phyloP scores from a whole-genome alignment of 2,113 vertebrate genomes.

The Silurus glanis region DNA sequence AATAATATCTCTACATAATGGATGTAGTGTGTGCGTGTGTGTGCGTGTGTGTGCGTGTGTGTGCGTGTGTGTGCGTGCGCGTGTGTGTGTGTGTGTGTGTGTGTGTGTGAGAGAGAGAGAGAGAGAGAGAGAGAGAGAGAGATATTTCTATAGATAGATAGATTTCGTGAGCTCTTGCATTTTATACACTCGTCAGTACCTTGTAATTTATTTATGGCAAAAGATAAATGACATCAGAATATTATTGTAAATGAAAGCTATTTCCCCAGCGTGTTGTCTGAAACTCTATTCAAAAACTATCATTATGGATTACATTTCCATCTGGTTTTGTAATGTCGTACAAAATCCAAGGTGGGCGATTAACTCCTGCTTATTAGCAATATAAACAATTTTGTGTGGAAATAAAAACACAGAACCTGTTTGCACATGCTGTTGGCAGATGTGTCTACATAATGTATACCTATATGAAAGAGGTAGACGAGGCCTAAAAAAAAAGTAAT shows the following conservation, averaged over 20 bases:
- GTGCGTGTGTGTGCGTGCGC: too few species aligned
- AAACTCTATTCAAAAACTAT: not conserved
- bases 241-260: not conserved
- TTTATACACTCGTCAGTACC: too few species aligned
- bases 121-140: too few species aligned
- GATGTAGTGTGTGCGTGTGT: too few species aligned
- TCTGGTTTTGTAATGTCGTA: not conserved
- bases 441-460: not conserved
- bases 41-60: too few species aligned
- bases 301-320: not conserved
- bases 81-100: too few species aligned
- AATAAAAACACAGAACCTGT: conserved; percentile 21
- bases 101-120: too few species aligned
- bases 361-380: conserved; percentile 10
- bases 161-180: too few species aligned
- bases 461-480: not conserved
- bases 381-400: conserved; percentile 5
- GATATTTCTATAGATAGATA: too few species aligned
- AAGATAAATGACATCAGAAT: not conserved
- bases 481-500: too few species aligned
- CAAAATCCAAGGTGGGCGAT: not conserved
- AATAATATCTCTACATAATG: not conserved
- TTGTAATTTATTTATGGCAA: not conserved
- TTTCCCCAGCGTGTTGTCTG: not conserved
- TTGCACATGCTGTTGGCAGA: not conserved